phyloP scores from a whole-genome alignment of 2,888 invertebrate species.

The Trichopoda pennipes region DNA sequence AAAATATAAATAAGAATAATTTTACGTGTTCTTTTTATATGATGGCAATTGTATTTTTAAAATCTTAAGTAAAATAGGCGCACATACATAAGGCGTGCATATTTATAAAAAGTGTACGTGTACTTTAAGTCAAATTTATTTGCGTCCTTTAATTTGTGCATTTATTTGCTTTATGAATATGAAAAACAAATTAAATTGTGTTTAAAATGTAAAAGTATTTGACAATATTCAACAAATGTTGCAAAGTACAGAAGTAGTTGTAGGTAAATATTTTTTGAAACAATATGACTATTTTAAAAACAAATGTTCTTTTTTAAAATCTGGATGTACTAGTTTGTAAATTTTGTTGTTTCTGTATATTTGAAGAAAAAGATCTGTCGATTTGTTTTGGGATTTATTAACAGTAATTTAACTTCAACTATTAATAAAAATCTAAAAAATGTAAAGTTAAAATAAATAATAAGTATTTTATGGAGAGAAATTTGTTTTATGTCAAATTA shows the following conservation, averaged over 20 bases:
- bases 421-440: no score
- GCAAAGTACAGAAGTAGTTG: not conserved
- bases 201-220: constrained; percentile 32
- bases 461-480: no score
- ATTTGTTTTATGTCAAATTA: no score
- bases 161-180: not conserved
- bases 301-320: not conserved
- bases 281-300: no score
- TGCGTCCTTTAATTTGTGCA: not conserved
- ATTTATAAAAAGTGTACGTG: constrained; percentile 18
- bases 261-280: not conserved
- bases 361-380: no score
- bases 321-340: no score
- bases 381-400: no score
- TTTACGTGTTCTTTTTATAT: not conserved
- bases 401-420: no score
- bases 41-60: not conserved
- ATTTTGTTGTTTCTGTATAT: no score
- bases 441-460: no score
- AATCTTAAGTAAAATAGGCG: not conserved
- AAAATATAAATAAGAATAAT: not conserved
- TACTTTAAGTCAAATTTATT: not conserved
- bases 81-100: not conserved
- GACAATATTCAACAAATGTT: constrained; percentile 25
- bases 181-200: not conserved